Conservation (phyloP, 2,797 vertebrate species). For the Sternotherus odoratus region DNA sequence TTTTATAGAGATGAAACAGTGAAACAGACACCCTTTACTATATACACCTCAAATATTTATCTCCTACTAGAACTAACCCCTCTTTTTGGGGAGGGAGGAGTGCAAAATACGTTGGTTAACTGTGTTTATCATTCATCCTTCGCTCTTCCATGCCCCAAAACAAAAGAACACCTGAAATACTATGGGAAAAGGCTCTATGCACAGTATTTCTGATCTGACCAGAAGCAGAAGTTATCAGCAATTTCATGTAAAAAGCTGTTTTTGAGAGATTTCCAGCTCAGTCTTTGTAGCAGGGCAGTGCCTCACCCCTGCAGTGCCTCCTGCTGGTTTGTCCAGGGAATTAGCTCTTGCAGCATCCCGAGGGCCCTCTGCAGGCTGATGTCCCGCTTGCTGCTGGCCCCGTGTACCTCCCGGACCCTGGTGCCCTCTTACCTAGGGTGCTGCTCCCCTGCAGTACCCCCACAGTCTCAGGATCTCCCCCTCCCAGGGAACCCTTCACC, state of each 20-base stretch:
- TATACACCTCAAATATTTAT: fast-evolving
- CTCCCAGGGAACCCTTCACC: too few relatives aligned
- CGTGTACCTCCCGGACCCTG: too few relatives aligned
- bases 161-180: not conserved
- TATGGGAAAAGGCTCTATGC: not conserved
- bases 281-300: too few relatives aligned
- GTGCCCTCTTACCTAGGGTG: too few relatives aligned
- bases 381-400: too few relatives aligned
- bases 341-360: too few relatives aligned
- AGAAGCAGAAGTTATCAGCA: not conserved
- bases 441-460: too few relatives aligned
- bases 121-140: fast-evolving
- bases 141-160: conserved; percentile 17
- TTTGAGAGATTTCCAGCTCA: conserved; percentile 47
- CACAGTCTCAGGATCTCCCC: too few relatives aligned
- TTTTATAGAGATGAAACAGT: not conserved
- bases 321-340: too few relatives aligned
- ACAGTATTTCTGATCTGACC: conserved; percentile 19
- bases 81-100: not conserved
- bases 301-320: too few relatives aligned
- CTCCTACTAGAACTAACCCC: not conserved
- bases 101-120: not conserved
- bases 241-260: conserved; percentile 59
- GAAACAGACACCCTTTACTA: conserved; percentile 1
- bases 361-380: too few relatives aligned